phyloP scores from a whole-genome alignment of 2,113 vertebrate genomes.

The Clarias magur region DNA sequence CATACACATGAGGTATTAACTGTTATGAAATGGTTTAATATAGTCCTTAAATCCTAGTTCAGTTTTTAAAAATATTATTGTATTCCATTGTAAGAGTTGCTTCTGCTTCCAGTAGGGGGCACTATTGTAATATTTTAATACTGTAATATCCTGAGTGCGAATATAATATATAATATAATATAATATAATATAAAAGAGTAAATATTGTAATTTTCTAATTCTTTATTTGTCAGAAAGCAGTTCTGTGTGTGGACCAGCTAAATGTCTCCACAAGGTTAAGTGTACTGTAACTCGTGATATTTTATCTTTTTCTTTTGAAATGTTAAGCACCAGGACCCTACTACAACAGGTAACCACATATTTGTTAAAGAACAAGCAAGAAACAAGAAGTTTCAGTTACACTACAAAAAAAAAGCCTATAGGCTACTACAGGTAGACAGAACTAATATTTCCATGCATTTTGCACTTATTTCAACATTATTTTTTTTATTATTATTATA shows the following conservation, averaged over 20 bases:
- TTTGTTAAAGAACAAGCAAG: not conserved
- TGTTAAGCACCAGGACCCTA: not conserved
- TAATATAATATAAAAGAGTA: too few relatives aligned
- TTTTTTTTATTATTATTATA: not conserved
- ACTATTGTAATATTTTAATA: not conserved
- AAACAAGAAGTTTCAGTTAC: not conserved
- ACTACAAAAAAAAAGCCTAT: not conserved
- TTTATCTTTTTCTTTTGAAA: not conserved
- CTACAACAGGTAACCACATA: not conserved
- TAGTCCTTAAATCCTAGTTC: not conserved
- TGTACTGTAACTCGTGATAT: too few relatives aligned
- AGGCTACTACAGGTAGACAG: not conserved
- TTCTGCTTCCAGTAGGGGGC: conserved; percentile 9
- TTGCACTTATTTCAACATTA: not conserved
- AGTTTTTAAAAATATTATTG: not conserved
- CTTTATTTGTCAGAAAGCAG: too few relatives aligned
- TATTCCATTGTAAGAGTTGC: not conserved
- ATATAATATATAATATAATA: too few relatives aligned
- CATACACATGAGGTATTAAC: conserved; percentile 11
- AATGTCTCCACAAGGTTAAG: too few relatives aligned
- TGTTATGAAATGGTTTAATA: conserved; percentile 3
- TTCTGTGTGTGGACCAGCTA: too few relatives aligned
- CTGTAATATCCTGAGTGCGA: not conserved
- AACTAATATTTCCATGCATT: not conserved
- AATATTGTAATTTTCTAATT: too few relatives aligned